phyloP scores from a whole-genome alignment of 2,113 vertebrate genomes.

The Lophotis ruficrista region DNA sequence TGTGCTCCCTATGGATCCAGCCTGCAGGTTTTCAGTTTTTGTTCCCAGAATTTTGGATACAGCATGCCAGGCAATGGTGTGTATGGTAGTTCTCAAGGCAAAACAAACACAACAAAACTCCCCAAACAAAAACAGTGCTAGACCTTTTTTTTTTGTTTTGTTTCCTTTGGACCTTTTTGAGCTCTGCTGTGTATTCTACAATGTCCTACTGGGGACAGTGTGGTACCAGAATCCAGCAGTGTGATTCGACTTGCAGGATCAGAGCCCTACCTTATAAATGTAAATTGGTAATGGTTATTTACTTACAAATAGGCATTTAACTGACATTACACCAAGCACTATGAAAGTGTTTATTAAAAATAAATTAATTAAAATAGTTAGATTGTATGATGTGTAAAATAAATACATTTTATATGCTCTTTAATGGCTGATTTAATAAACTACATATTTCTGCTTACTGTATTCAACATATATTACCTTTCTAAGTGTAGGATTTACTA shows the following conservation, averaged over 20 bases:
- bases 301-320: constrained; percentile 67
- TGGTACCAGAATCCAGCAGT: background rate
- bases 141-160: background rate
- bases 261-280: background rate
- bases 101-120: background rate
- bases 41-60: background rate
- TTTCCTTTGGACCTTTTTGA: background rate
- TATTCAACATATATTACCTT: constrained; percentile 17
- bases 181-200: background rate
- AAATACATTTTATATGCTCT: constrained; percentile 63
- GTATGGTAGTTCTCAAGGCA: background rate
- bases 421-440: constrained; percentile 64
- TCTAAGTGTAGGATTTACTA: background rate
- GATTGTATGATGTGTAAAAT: constrained; percentile 60
- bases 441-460: constrained; percentile 32
- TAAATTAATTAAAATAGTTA: constrained; percentile 70
- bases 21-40: background rate
- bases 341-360: constrained; percentile 67
- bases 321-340: constrained; percentile 59
- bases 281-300: constrained; percentile 65
- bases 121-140: accelerated
- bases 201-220: background rate
- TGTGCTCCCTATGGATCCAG: background rate
- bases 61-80: too few species aligned
- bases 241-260: background rate